Base-by-base conservation (phyloP, 1,140 invertebrate species). In the Zophobas morio region DNA sequence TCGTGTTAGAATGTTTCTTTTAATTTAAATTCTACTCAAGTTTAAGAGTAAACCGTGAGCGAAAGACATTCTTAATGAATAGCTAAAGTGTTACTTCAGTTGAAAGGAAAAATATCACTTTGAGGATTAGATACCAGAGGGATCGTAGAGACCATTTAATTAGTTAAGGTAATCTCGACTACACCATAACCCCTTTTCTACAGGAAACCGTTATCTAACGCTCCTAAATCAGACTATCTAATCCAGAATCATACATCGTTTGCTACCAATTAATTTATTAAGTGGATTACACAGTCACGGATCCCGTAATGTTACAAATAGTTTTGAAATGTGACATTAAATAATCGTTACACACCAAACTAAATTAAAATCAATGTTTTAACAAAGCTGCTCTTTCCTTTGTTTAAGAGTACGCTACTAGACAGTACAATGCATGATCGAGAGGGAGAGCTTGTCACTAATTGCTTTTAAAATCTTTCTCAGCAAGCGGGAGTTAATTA, bases 401-500 rank as follows among this genome's bases (percentile, higher is more conserved):
- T 51, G 49, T 51, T 51, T 51, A 4, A 51, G 20, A 20, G 6
- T 46, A 46, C 42, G 20, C 6, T 51, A 20, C n/a, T 20, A 51
- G 49, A 51, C 6, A 51, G 49, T 20, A 20, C 49, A 20, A 20
- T 20, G n/a, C 20, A 42, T 42, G 57, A 40, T 40, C 32, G 60
- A 46, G 8, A 57, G 32, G 6, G 60, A 32, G 39, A 42, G 60
- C 6, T 5, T 33, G 4, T 8, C 1, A 32, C 60, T 66, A 66
- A 66, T 66, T 66, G 60, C 60, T 66, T 66, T 66, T 36, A 5
- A 66, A 66, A 66, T 66, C 39, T 66, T 66, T 66, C 60, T n/a
- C 20, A 39, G 49, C 37, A 40, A 20, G 60, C 60, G 39, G 42
- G 20, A 33, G 37, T 66, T 66, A 42, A 66, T 66, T 66, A 66